A percentile compares a stretch with the other conserved stretches of the same genome.
These are phyloP conservation scores for Actinemys pallida DNA, from an alignment of 2,113 vertebrate genomes.

Conservation along the genomic window DNA sequence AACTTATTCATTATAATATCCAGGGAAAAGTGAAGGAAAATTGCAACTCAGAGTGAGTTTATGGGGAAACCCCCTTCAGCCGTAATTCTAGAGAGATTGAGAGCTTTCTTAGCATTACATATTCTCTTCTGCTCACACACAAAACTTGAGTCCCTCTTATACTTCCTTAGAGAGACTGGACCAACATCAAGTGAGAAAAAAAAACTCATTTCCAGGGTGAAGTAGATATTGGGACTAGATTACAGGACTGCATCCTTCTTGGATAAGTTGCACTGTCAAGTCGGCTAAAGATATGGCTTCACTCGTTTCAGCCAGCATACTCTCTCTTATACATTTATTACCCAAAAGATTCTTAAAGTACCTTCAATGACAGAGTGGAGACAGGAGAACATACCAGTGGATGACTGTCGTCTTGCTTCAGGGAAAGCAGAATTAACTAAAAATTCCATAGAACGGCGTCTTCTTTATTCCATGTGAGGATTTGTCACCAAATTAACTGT, in stretches of 20 bases:
- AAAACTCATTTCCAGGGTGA: background rate
- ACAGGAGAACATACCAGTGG: too few species aligned
- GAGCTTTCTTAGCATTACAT: background rate
- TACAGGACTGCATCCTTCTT: background rate
- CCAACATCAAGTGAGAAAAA: background rate
- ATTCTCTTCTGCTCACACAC: background rate
- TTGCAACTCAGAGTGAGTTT: background rate
- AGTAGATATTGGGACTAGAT: background rate
- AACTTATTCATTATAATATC: background rate
- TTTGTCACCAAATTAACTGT: too few species aligned
- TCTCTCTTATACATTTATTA: background rate
- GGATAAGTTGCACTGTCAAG: background rate
- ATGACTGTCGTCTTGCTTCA: too few species aligned
- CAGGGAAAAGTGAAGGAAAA: background rate
- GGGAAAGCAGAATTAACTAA: too few species aligned
- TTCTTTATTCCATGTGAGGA: too few species aligned
- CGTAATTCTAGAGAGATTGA: background rate
- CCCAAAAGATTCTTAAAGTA: background rate
- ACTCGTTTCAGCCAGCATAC: background rate
- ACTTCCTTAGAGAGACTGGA: background rate
- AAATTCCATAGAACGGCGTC: too few species aligned
- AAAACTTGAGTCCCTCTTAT: background rate
- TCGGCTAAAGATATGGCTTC: background rate
- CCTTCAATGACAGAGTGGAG: too few species aligned
- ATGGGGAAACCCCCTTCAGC: background rate